Evolutionary conservation across 2,113 vertebrate species (phyloP).

Genomic region (Corydoras sp.): DNA sequence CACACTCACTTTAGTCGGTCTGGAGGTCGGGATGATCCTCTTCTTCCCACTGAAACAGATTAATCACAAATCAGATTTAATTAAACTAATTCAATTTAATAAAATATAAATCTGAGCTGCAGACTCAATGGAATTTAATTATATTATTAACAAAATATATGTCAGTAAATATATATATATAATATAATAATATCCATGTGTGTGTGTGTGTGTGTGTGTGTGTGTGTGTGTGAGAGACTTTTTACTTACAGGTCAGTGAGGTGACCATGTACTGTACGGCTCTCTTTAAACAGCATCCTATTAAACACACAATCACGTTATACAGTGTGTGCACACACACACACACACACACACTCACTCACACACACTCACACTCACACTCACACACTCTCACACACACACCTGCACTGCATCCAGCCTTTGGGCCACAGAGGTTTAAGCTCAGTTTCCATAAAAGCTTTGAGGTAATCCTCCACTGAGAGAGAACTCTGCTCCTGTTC

Average conservation of each 20-base stretch:
- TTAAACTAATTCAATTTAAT: too few species aligned
- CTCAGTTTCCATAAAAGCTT: conserved; percentile 95
- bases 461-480: conserved; percentile 95
- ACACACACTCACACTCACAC: too few species aligned
- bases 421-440: conserved; percentile 98
- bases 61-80: too few species aligned
- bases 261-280: conserved; percentile 65
- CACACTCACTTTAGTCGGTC: conserved; percentile 65
- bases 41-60: conserved; percentile 79
- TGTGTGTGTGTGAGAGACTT: not conserved
- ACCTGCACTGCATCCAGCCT: conserved; percentile 97
- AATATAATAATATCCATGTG: too few species aligned
- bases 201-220: conserved; percentile 3
- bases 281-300: conserved; percentile 75
- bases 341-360: not conserved
- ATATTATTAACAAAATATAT: too few species aligned
- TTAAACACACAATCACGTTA: conserved; percentile 23
- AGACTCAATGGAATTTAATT: too few species aligned
- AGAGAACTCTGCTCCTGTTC: conserved; percentile 89
- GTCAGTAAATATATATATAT: too few species aligned
- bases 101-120: too few species aligned
- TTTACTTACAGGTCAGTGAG: conserved; percentile 72
- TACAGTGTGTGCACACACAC: not conserved
- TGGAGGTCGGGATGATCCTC: conserved; percentile 80
- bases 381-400: not conserved